phyloP scores from a whole-genome alignment of 2,888 invertebrate species.

The Axea sp. region DNA sequence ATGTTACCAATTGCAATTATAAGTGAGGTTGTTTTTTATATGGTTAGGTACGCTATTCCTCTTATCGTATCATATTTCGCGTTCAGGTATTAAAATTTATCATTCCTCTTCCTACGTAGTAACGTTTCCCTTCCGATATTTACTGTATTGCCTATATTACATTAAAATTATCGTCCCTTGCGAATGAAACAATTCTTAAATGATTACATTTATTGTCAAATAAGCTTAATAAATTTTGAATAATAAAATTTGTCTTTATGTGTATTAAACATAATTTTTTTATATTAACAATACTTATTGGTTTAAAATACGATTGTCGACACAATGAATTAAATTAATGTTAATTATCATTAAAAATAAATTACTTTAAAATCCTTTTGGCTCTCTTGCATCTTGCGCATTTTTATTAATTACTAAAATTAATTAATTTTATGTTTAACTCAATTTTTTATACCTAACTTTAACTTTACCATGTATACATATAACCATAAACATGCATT shows the following conservation, averaged over 20 bases:
- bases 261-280: neutral
- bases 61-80: conserved; percentile 47
- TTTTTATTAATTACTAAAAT: no score
- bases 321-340: no score
- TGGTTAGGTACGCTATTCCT: conserved; percentile 24
- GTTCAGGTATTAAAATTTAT: conserved; percentile 40
- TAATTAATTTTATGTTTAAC: no score
- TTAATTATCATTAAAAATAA: no score
- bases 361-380: no score
- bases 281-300: no score
- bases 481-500: no score
- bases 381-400: no score
- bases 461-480: no score
- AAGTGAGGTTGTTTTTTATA: conserved; percentile 34
- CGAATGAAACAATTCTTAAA: conserved; percentile 22
- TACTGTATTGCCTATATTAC: conserved; percentile 38
- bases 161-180: conserved; percentile 41
- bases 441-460: no score
- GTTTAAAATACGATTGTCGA: no score
- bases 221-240: conserved; percentile 2
- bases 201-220: neutral
- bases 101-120: conserved; percentile 45
- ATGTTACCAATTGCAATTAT: conserved; percentile 12
- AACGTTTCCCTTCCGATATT: conserved; percentile 34
- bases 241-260: neutral